These are phyloP conservation scores for Cyprinodon variegatus DNA, from an alignment of 2,113 vertebrate species.

Conservation along the genomic window DNA sequence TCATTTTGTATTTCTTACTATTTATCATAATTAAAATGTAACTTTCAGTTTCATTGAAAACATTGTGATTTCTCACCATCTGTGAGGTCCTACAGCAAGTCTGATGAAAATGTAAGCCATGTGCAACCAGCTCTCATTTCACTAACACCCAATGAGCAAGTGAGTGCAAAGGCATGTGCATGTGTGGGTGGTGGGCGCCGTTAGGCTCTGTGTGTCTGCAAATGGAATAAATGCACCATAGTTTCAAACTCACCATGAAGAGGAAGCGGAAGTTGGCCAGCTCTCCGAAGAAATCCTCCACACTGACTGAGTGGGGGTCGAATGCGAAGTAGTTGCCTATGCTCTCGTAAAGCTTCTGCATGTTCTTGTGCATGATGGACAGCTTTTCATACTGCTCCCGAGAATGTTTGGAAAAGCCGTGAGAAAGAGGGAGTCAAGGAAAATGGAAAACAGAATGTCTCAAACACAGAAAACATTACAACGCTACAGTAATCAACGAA, in stretches of 20 bases:
- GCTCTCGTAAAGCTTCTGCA: slow-evolving; percentile 93
- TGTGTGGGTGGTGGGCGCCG: slow-evolving; percentile 39
- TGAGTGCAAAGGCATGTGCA: slow-evolving; percentile 8
- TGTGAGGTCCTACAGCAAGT: slow-evolving; percentile 6
- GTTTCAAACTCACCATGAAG: slow-evolving; percentile 89
- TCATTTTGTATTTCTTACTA: no score
- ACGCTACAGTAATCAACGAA: neutral
- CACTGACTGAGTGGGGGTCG: slow-evolving; percentile 86
- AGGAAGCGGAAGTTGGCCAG: slow-evolving; percentile 89
- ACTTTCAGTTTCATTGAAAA: slow-evolving; percentile 10
- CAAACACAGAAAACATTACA: slow-evolving; percentile 11
- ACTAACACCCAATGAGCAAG: slow-evolving; percentile 19
- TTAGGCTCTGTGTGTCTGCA: neutral
- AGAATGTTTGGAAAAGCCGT: slow-evolving; percentile 91
- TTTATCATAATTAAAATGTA: neutral
- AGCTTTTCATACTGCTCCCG: slow-evolving; percentile 95
- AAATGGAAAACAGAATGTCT: slow-evolving; percentile 4
- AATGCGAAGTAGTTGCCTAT: slow-evolving; percentile 92
- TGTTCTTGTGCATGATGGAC: slow-evolving; percentile 94
- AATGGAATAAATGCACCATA: neutral
- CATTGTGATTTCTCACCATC: slow-evolving; percentile 24
- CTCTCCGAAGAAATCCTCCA: slow-evolving; percentile 96
- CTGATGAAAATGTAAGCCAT: neutral
- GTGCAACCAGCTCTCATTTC: slow-evolving; percentile 13
- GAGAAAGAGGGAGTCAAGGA: slow-evolving; percentile 82